Evolutionary conservation across 2,888 invertebrate genomes (phyloP), one percentile per base, ranked within the genome.

Genomic region (Dexiosoma caninum): DNA sequence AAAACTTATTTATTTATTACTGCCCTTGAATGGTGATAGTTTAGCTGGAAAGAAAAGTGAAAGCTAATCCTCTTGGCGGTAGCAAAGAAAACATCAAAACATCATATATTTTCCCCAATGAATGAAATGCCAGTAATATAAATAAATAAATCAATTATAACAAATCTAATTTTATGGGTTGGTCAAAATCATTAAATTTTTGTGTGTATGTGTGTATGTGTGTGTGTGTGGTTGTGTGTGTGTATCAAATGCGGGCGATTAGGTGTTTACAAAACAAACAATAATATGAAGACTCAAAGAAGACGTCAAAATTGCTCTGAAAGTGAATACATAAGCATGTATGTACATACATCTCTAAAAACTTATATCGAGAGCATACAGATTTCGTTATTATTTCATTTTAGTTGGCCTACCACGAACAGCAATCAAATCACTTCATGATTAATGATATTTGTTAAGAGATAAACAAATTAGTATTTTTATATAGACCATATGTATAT

Each of bases 21-120:
- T 46, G 2, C 14, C 23, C n/a, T 46, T 53, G 8, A 1, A 12
- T n/a, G 9, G 14, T 46, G 2, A 46, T 70, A 23, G 5, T 23
- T 19, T 16, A 30, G 4, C 14, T 10, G 16, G 1, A 1, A 14
- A 32, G 10, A 7, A 53, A 2, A 16, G 75, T 71, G 76, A 80
- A 80, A 80, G 76, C 76, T 67, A 80, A 76, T 76, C 71, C 67
- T 60, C 59, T 75, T 75, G 75, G 53, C 57, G 23, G 66, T 23
- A 21, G 42, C 23, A 64, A 74, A 64, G 35, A 66, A 71, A 71
- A 72, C 32, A 66, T 2, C 23, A 37, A 19, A 57, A 59, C 2
- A 46, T 23, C 40, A 49, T 35, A 51, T 62, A 42, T 23, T 49
- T 44, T 44, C n/a, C 32, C 32, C 49, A 32, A 78, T 49, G 37